Evolutionary conservation across 2,888 invertebrate genomes (phyloP), one percentile per base, ranked within the genome.

Genomic region (Tenthredo scrophulariae): DNA sequence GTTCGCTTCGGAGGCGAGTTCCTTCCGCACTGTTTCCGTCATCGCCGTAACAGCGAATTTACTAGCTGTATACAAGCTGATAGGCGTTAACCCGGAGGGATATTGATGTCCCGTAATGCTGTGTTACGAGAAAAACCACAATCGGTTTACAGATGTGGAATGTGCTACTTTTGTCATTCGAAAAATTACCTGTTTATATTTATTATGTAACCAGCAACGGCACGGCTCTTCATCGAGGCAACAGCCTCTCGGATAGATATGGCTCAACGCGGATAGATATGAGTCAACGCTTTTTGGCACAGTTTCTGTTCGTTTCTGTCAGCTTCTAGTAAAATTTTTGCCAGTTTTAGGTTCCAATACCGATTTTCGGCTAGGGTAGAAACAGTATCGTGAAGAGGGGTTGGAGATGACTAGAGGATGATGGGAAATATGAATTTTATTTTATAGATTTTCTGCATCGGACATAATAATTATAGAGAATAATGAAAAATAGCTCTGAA

Each of bases 141-240:
- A 75, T 46, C 43, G 18, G 6, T 50, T 5, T 0, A 50, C 50
- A 50, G 50, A 18, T 50, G 22, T 15, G 22, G 37, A 29, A 18
- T 4, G 15, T 33, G 18, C 37, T 37, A 5, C 5, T 4, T 33
- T 0, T 2, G 0, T 46, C 4, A 7, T 22, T 46, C 0, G 2
- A 74, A n/a, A 26, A 33, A 13, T 9, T 40, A 95, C 96, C 96
- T 96, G 91, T 95, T 95, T 84, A 96, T 94, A 82, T 95, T 94
- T 83, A 96, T 93, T 86, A 96, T 94, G 87, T 96, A 96, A 0
- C 95, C 96, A 65, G 94, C 94, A 0, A 93, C 92, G 1, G 93
- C 92, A 58, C 93, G 92, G 40, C 93, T 93, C 46, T 93, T 93
- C 95, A 96, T 95, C 0, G 94, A 92, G 85, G 94, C 94, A 0